Percentiles rank a stretch among this genome's conserved stretches.
Conservation (phyloP, 30 jellyfish, hydroid and myxozoan species). For the Hydractinia symbiolongicarpus region DNA sequence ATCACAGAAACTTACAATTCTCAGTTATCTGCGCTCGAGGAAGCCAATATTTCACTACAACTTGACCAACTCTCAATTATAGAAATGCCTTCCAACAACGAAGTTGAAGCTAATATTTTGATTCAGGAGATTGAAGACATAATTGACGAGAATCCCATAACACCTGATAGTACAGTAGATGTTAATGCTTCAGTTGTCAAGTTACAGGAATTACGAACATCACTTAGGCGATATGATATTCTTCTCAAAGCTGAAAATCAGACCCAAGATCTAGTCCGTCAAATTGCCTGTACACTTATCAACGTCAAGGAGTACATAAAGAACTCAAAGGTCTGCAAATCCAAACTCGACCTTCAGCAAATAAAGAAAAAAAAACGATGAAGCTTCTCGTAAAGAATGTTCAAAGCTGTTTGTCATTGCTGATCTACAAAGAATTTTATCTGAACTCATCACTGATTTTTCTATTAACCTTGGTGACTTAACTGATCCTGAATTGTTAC, state of each 20-base stretch:
- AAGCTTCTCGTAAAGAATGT: slow-evolving; percentile 16
- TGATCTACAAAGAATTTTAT: background rate
- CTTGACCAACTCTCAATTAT: background rate
- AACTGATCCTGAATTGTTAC: slow-evolving; percentile 21
- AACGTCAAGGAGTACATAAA: slow-evolving; percentile 13
- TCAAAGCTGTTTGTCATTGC: slow-evolving; percentile 8
- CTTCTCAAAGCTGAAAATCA: slow-evolving; percentile 14
- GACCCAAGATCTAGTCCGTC: slow-evolving; percentile 11
- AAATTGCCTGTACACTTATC: background rate
- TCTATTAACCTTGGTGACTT: background rate
- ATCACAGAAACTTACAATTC: too few relatives aligned
- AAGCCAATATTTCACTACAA: background rate
- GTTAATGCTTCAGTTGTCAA: background rate
- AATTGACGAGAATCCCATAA: background rate
- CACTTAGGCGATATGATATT: slow-evolving; percentile 9
- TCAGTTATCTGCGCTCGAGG: background rate
- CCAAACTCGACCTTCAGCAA: slow-evolving; percentile 6
- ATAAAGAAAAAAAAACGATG: background rate
- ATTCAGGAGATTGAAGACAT: slow-evolving; percentile 1
- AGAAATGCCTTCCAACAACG: background rate
- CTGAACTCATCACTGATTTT: slow-evolving; percentile 10
- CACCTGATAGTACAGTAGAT: background rate
- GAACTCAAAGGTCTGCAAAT: slow-evolving; percentile 10
- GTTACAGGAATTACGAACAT: background rate
- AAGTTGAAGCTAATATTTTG: background rate